Evolutionary conservation across 2,797 vertebrate genomes (phyloP), one percentile per base, ranked within the genome.

Genomic region (Hephaestus fuliginosus): DNA sequence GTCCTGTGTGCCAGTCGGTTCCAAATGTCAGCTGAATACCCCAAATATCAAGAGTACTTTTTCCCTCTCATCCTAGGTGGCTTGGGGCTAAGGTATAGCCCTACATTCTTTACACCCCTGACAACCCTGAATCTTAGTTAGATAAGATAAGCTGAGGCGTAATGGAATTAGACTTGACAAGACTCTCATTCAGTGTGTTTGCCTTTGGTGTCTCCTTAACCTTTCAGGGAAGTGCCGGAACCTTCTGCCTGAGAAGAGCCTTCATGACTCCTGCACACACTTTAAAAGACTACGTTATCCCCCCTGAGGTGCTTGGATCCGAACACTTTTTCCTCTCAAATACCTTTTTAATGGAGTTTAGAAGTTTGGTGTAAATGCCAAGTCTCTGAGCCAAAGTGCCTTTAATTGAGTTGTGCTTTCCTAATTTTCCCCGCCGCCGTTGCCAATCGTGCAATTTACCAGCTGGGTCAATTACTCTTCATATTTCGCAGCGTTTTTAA

Each of bases 361-460:
- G 91, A 95, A 94, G 93, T 96, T 95, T 94, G 90, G 92, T 91
- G 88, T 93, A 95, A 96, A 96, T 96, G 95, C 94, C 95, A 95
- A 93, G 93, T 94, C 90, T 92, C 84, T 63, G 74, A 95, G 94
- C 93, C 92, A 93, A 95, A 95, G 92, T 92, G 91, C 90, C 87
- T 94, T 96, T 96, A 96, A 96, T 95, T 93, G 94, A 95, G 94
- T 95, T 95, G 92, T 92, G 92, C 93, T 90, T 92, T 93, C 89
- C 91, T 95, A 92, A 95, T 95, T 95, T 94, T 90, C 89, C 84
- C 78, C 64, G 82, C 91, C 69, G 81, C 88, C 72, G 79, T 90
- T 95, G 94, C 95, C 94, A 95, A 94, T 92, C 78, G 78, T 90
- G 91, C 92, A 95, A 95, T 95, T 94, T 93, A 94, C 88, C 92